Evolutionary conservation across 2,113 vertebrate species (phyloP).

Genomic region (Danionella cerebrum): DNA sequence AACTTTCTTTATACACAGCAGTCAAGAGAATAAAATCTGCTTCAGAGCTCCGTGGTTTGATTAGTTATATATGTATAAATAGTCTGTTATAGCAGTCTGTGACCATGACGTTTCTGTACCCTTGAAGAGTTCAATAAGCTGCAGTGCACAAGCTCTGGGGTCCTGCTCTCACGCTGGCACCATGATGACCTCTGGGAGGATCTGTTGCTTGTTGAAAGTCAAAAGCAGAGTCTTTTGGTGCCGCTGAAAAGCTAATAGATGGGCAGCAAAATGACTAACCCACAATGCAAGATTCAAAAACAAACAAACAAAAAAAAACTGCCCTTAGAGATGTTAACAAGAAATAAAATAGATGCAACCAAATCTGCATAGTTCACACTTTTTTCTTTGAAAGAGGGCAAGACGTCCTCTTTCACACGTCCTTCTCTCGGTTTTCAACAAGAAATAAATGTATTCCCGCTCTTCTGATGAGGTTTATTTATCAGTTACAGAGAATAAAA

Average conservation of each 20-base stretch:
- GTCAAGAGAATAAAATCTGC: not conserved
- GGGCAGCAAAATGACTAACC: not conserved
- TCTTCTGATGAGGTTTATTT: too few relatives aligned
- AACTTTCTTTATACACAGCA: not conserved
- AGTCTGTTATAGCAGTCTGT: not conserved
- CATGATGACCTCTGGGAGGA: slow-evolving; percentile 2
- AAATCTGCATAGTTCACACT: too few relatives aligned
- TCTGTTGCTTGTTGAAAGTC: not conserved
- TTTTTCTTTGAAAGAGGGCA: not conserved
- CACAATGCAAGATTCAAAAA: not conserved
- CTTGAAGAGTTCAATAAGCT: slow-evolving; percentile 17
- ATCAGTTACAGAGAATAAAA: too few relatives aligned
- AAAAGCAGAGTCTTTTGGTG: not conserved
- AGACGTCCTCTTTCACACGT: not conserved
- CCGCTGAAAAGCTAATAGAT: not conserved
- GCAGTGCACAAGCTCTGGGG: not conserved
- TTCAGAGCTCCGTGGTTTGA: slow-evolving; percentile 9
- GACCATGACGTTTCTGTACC: not conserved
- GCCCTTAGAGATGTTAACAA: not conserved
- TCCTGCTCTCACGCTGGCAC: not conserved
- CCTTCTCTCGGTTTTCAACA: too few relatives aligned
- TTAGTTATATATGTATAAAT: slow-evolving; percentile 23
- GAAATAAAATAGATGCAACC: not conserved
- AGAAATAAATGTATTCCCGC: too few relatives aligned
- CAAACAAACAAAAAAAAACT: not conserved